phyloP scores from a whole-genome alignment of 2,888 invertebrate genomes.

The Dryobota labecula region DNA sequence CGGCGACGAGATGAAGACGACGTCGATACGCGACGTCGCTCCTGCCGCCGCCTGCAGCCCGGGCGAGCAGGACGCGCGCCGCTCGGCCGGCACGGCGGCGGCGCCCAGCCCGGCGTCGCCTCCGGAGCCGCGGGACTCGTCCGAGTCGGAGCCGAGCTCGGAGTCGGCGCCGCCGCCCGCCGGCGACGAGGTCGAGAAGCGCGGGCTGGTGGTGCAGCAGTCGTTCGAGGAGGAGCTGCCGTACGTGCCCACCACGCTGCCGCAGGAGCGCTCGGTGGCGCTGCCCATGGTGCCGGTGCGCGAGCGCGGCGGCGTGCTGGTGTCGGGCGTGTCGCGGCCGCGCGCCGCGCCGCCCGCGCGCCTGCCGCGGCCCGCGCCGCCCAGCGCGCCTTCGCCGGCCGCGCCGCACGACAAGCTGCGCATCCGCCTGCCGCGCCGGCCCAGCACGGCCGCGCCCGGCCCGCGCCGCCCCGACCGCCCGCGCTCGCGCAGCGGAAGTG shows the following conservation, averaged over 20 bases:
- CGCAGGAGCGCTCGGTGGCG: conserved; percentile 95
- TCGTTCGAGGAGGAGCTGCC: conserved; percentile 97
- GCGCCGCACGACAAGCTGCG: conserved; percentile 77
- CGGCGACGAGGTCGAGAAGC: conserved; percentile 92
- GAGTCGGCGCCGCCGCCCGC: conserved; percentile 84
- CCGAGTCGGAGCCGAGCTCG: conserved; percentile 92
- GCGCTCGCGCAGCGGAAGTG: conserved; percentile 78
- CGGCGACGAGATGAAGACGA: conserved; percentile 89
- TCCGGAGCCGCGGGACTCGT: conserved; percentile 86
- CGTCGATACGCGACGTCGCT: conserved; percentile 49
- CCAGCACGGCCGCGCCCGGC: conserved; percentile 68
- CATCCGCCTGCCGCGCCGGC: conserved; percentile 81
- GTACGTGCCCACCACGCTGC: conserved; percentile 97
- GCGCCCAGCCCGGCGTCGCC: conserved; percentile 52
- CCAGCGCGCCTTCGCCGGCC: conserved; percentile 70
- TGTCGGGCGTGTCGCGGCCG: conserved; percentile 87
- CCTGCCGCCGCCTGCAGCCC: conserved; percentile 61
- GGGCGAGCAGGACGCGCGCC: conserved; percentile 10
- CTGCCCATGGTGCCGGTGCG: conserved; percentile 94
- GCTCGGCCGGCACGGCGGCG: conserved; percentile 4
- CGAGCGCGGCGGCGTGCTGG: conserved; percentile 82
- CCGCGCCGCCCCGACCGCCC: conserved; percentile 68
- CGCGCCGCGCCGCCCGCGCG: conserved; percentile 83
- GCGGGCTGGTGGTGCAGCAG: conserved; percentile 93
- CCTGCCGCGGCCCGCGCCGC: conserved; percentile 73